These are phyloP conservation scores for Heliconius sara DNA, from an alignment of 2,888 invertebrate species.

Conservation along the genomic window DNA sequence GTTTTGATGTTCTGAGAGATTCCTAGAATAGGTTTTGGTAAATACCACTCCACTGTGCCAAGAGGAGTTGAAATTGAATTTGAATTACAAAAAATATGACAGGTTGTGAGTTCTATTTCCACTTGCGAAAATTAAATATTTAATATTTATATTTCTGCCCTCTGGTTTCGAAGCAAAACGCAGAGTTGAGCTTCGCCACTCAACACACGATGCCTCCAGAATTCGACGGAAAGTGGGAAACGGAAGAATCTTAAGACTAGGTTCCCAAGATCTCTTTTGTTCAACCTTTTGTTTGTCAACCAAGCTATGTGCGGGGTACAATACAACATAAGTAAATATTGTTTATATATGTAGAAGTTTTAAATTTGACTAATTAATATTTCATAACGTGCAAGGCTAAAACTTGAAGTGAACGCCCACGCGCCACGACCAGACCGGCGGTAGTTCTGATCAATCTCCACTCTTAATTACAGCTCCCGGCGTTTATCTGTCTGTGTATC, in stretches of 20 bases:
- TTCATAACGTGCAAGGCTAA: slow-evolving; percentile 31
- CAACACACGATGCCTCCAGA: background rate
- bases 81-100: no score
- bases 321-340: background rate
- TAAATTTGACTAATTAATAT: background rate
- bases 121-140: no score
- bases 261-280: background rate
- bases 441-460: slow-evolving; percentile 42
- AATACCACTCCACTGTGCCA: no score
- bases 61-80: no score
- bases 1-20: no score
- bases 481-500: slow-evolving; percentile 40
- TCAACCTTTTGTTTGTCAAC: no score
- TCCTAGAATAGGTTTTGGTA: no score
- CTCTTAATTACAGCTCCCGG: slow-evolving; percentile 41
- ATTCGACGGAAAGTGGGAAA: background rate
- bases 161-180: no score
- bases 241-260: background rate
- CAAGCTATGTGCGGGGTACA: background rate
- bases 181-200: background rate
- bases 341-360: background rate
- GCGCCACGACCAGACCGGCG: slow-evolving; percentile 22
- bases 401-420: slow-evolving; percentile 40
- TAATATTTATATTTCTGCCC: no score
- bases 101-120: no score